These are phyloP conservation scores for Amia ocellicauda DNA, from an alignment of 2,113 vertebrate genomes.

Conservation along the genomic window DNA sequence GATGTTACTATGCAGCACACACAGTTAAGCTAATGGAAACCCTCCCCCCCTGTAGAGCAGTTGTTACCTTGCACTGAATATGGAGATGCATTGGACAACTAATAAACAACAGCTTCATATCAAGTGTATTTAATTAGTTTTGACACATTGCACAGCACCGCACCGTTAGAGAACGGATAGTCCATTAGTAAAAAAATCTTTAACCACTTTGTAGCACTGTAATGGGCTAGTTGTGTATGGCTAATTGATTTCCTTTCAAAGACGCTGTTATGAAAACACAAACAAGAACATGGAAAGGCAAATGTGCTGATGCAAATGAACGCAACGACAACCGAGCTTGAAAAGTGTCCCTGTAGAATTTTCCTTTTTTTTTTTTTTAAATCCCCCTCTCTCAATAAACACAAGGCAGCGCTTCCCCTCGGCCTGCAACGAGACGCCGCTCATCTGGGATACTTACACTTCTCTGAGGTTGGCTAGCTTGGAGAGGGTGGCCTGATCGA, in stretches of 20 bases:
- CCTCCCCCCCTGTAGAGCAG: slow-evolving; percentile 13
- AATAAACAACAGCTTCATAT: not conserved
- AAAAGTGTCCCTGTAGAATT: not conserved
- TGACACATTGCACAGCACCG: not conserved
- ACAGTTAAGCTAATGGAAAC: not conserved
- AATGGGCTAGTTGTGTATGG: slow-evolving; percentile 22
- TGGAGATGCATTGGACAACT: not conserved
- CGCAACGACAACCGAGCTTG: slow-evolving; percentile 8
- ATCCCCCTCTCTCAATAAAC: not conserved
- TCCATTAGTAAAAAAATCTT: slow-evolving; percentile 21
- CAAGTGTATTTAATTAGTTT: not conserved
- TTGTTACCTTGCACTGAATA: no score
- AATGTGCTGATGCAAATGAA: slow-evolving; percentile 13
- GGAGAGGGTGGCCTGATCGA: slow-evolving; percentile 74
- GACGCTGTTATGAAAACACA: slow-evolving; percentile 16
- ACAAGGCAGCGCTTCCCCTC: no score
- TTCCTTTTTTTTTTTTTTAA: not conserved
- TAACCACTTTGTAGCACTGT: slow-evolving; percentile 1
- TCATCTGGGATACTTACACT: slow-evolving; percentile 78
- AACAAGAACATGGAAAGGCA: not conserved
- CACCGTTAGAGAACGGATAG: not conserved
- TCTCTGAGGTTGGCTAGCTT: slow-evolving; percentile 79
- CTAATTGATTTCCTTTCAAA: slow-evolving; percentile 17
- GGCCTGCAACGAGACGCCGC: no score
- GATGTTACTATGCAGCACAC: not conserved